Evolutionary conservation across 2,797 vertebrate genomes (phyloP), one percentile per base, ranked within the genome.

Genomic region (Alectoris magna): DNA sequence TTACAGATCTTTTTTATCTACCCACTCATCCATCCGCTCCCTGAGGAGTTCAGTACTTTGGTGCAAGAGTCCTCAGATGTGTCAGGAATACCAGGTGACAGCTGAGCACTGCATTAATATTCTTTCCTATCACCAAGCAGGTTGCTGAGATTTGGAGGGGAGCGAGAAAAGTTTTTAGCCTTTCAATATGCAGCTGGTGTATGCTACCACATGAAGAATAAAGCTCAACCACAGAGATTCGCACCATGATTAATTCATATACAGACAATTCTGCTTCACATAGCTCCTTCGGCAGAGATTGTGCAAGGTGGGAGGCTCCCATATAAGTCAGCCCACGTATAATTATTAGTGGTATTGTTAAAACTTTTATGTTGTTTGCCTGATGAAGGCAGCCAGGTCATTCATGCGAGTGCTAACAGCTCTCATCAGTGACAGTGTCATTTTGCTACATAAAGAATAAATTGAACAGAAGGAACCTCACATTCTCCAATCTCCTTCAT

Each of bases 331-430:
- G 60, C 77, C 81, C 59, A 64, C 29, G 2, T 64, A 38, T 48
- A 48, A 72, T 91, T 92, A 75, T 67, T 75, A 59, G 44, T 44
- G 87, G 72, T 29, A 75, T 86, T 92, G 72, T 90, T 94, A 76
- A 90, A 79, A 79, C 44, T 66, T 83, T n/a, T 0, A 6, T 85
- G 73, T 5, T 82, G 84, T 23, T 79, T 75, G 72, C 64, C 73
- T 90, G 80, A 76, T 69, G 38, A 79, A 92, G 63, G 59, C 43
- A 68, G 77, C 63, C 38, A 39, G 36, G 63, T 68, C 84, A 75
- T 46, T 85, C 90, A 90, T 56, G 55, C 59, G 56, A 76, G 64
- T 11, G 13, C 29, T 49, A 79, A 88, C 21, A 59, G 59, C 68
- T 85, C 46, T 79, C 59, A 26, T 71, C 68, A 43, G 36, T 2